Conservation (phyloP, 2,797 vertebrate genomes). For the Simalia tracyae region DNA sequence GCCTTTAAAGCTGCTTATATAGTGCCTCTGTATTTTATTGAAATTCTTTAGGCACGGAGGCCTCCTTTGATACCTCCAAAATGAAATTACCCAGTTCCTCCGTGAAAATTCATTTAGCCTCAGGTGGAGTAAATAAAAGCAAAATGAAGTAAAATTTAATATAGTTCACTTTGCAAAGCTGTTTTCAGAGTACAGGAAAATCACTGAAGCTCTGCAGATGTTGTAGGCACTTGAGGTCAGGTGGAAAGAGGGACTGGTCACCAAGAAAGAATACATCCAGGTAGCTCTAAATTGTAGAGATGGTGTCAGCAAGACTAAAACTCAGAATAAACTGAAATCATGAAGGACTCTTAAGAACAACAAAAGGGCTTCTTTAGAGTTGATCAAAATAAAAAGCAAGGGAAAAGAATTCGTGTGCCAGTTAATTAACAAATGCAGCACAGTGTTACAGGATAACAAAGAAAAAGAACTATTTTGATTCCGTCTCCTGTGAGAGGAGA, state of each 20-base stretch:
- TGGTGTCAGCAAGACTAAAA: background rate
- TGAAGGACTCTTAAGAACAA: background rate
- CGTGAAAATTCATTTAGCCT: constrained; percentile 36
- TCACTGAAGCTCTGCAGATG: background rate
- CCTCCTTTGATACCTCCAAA: constrained; percentile 24
- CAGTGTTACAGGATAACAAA: background rate
- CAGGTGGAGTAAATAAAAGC: constrained; percentile 44
- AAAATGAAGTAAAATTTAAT: constrained; percentile 48
- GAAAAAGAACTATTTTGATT: background rate
- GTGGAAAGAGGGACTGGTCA: background rate
- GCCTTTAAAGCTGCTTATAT: background rate
- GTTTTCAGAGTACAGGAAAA: background rate
- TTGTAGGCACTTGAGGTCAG: constrained; percentile 25
- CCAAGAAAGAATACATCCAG: background rate
- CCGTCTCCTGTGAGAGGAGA: background rate
- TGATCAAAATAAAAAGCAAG: background rate
- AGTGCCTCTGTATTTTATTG: background rate
- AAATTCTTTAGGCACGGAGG: constrained; percentile 23
- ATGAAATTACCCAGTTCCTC: constrained; percentile 7
- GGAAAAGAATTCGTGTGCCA: background rate
- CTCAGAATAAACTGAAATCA: background rate
- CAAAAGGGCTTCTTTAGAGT: background rate
- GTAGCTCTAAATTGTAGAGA: background rate
- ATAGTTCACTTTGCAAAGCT: constrained; percentile 28
- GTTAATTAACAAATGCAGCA: background rate